Percentiles rank a stretch among this genome's conserved stretches.
phyloP scores from a whole-genome alignment of 1,140 invertebrate genomes.

The Elymnias hypermnestra region DNA sequence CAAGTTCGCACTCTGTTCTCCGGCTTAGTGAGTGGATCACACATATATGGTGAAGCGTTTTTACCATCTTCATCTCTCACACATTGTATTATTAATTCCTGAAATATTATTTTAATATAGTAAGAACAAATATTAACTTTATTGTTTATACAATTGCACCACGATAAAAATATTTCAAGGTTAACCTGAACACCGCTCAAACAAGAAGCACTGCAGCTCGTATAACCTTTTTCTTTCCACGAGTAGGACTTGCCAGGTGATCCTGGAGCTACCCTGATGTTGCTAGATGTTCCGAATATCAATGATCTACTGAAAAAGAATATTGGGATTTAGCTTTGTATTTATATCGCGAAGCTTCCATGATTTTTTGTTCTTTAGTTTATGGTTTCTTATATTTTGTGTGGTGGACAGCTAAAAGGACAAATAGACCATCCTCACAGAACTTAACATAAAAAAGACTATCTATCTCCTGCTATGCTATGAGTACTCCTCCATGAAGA shows the following conservation, averaged over 20 bases:
- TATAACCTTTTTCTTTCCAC: slow-evolving; percentile 90
- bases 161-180: too few relatives aligned
- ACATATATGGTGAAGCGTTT: slow-evolving; percentile 89
- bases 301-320: slow-evolving; percentile 42
- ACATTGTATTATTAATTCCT: slow-evolving; percentile 95
- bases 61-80: slow-evolving; percentile 90
- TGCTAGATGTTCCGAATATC: slow-evolving; percentile 61
- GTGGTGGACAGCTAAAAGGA: too few relatives aligned
- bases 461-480: too few relatives aligned
- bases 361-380: too few relatives aligned
- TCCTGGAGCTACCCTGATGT: slow-evolving; percentile 75
- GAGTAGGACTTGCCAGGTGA: slow-evolving; percentile 85
- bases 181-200: slow-evolving; percentile 88
- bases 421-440: too few relatives aligned
- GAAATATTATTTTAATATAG: too few relatives aligned
- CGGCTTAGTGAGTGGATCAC: slow-evolving; percentile 88
- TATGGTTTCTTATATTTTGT: too few relatives aligned
- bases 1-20: slow-evolving; percentile 93
- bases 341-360: too few relatives aligned
- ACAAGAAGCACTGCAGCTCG: slow-evolving; percentile 95
- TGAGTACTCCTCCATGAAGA: too few relatives aligned
- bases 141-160: background rate
- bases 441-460: too few relatives aligned
- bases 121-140: background rate
- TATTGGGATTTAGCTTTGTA: background rate